Base-by-base conservation (phyloP, 2,113 vertebrate genomes). In the Vireo altiloquus region DNA sequence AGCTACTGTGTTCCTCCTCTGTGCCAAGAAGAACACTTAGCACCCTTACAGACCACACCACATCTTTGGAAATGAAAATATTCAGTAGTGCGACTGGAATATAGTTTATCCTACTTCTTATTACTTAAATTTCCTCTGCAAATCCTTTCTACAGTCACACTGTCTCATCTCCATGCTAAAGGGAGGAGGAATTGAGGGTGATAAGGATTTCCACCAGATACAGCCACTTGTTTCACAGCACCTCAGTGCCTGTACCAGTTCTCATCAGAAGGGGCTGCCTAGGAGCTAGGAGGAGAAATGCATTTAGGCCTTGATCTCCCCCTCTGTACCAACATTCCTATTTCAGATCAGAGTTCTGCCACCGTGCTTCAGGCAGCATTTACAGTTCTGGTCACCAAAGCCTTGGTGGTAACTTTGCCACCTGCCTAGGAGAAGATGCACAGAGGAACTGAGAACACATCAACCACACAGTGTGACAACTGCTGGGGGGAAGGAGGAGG, bases 401-500 rank as follows among this genome's bases (percentile, higher is more conserved):
- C n/a, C 40, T 16, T 13, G 30, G 35, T 63, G 65, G 49, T 40
- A 15, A 19, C 57, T n/a, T 30, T 35, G 63, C 27, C n/a, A 37
- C 39, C 52, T 75, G 52, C 30, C 37, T 27, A 4, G 1, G 25
- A 21, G 5, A 20, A 37, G 54, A 30, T 6, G 25, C 27, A 66
- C 19, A 25, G 57, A 42, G 72, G 72, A 87, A 63, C 31, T 30
- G 69, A 72, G 78, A 91, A 42, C 74, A 27, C 9, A 8, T 31
- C 4, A 3, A 1, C 33, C 39, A 30, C 46, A 7, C 0, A 28
- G 19, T 2, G 16, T 33, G 63, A 61, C 44, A 71, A 1, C 46
- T 35, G 2, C 71, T 20, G 28, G 1, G 4, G n/a, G 49, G 16
- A 46, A 52, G 35, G 9, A 61, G 15, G 49, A 89, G 27, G 30